Base-by-base conservation (phyloP, 2,797 vertebrate genomes). In the Pelodytes ibericus region DNA sequence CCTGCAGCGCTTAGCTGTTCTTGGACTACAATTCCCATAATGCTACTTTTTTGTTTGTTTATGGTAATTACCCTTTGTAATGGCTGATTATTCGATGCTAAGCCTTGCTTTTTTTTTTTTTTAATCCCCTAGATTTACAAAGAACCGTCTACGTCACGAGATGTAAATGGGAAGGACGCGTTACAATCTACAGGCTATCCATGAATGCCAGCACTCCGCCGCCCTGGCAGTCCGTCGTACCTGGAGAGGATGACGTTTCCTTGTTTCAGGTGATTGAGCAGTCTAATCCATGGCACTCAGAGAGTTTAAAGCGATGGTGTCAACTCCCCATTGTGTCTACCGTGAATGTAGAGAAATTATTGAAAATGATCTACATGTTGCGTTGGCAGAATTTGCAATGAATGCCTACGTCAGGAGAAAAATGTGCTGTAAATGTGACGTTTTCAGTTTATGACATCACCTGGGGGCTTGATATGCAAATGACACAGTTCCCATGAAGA, bases 81-180 rank as follows among this genome's bases (percentile, higher is more conserved):
- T 5, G 5, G 33, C 5, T 36, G 33, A 36, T 36, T 3, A 44
- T 1, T 44, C n/a, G 15, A 13, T 13, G 41, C 41, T 44, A 16
- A 44, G 15, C 41, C 4, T 5, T 24, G 16, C 11, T 22, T 9
- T 2, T n/a, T n/a, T n/a, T n/a, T n/a, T n/a, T 68, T 1, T 0
- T 69, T 18, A 83, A 59, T 80, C 72, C 75, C 70, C 29, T 79
- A 99, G 98, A 92, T 51, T 81, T 89, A 49, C 88, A 94, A 62
- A 86, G 95, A 8, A 98, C 95, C 0, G 94, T 99, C 60, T 97
- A 94, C 44, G 76, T 99, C 84, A 96, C 94, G 80, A 96, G 93
- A 86, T 89, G 94, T 87, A 92, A 93, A 79, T 88, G 86, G 4
- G 92, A 89, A 73, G 87, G 89, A 31, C 90, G 87, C 18, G 86